phyloP scores from a whole-genome alignment of 2,113 vertebrate species.

The Paracanthobrama guichenoti region DNA sequence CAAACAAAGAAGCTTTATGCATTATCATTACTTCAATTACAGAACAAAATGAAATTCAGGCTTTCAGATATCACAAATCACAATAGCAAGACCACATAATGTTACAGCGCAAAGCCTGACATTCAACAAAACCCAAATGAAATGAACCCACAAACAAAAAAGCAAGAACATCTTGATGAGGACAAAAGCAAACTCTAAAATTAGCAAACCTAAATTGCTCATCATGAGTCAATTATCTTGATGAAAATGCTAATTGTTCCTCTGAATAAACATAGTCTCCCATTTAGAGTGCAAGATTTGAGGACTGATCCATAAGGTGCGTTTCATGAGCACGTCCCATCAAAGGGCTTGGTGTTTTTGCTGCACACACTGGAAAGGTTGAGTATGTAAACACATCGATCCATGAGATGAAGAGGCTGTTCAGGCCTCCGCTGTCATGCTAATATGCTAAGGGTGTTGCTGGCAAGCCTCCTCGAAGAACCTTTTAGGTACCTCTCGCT shows the following conservation, averaged over 20 bases:
- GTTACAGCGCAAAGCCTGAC: constrained; percentile 28
- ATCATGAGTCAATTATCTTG: constrained; percentile 52
- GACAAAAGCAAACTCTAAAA: constrained; percentile 46
- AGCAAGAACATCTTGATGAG: constrained; percentile 40
- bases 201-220: constrained; percentile 51
- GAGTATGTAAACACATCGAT: constrained; percentile 32
- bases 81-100: constrained; percentile 38
- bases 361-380: constrained; percentile 27
- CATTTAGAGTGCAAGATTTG: constrained; percentile 36
- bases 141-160: neutral
- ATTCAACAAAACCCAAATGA: constrained; percentile 39
- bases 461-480: neutral
- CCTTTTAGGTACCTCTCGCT: neutral
- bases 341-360: neutral
- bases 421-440: constrained; percentile 13
- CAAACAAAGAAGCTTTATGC: constrained; percentile 25
- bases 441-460: constrained; percentile 27
- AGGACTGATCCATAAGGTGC: constrained; percentile 27
- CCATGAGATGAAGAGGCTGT: constrained; percentile 7
- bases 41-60: constrained; percentile 17
- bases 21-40: constrained; percentile 21
- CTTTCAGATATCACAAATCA: constrained; percentile 15
- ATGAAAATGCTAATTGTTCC: constrained; percentile 54
- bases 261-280: constrained; percentile 49
- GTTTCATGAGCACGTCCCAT: neutral